These are phyloP conservation scores for Microplitis deprimator DNA, from an alignment of 2,888 invertebrate genomes.

Conservation along the genomic window DNA sequence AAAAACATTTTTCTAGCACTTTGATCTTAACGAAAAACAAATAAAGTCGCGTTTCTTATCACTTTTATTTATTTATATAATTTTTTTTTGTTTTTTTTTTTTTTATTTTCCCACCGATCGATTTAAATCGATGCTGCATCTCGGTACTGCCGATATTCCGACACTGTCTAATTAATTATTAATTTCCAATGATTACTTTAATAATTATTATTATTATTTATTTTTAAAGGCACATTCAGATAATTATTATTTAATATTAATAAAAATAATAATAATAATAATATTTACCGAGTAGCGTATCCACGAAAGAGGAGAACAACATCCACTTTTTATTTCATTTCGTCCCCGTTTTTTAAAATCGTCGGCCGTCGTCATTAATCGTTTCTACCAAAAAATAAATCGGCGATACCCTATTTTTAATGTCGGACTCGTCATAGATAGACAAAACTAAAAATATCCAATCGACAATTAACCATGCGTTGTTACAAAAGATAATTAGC, in stretches of 20 bases:
- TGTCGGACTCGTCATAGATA: conserved; percentile 3
- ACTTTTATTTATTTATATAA: conserved; percentile 12
- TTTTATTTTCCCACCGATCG: conserved; percentile 29
- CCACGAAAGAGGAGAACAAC: conserved; percentile 39
- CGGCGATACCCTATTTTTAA: not conserved
- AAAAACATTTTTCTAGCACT: too few species aligned
- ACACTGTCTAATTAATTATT: conserved; percentile 23
- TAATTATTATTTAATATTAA: conserved; percentile 8
- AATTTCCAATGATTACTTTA: conserved; percentile 31
- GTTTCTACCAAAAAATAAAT: conserved; percentile 11
- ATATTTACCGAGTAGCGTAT: conserved; percentile 44
- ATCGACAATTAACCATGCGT: conserved; percentile 27
- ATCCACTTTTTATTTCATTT: too few species aligned
- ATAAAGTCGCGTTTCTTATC: conserved; percentile 5
- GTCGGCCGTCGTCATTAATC: conserved; percentile 16
- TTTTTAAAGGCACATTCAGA: conserved; percentile 50
- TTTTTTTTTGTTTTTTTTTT: conserved; percentile 29
- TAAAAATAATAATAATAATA: conserved; percentile 12
- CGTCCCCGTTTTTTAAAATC: conserved; percentile 3
- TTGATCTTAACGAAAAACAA: not conserved
- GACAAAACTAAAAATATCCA: conserved; percentile 13
- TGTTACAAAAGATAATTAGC: conserved; percentile 34
- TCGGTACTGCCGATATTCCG: conserved; percentile 41
- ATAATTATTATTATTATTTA: conserved; percentile 37
- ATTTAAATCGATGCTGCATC: conserved; percentile 30